phyloP scores from a whole-genome alignment of 2,888 invertebrate genomes.

The Nemotelus pantherinus region DNA sequence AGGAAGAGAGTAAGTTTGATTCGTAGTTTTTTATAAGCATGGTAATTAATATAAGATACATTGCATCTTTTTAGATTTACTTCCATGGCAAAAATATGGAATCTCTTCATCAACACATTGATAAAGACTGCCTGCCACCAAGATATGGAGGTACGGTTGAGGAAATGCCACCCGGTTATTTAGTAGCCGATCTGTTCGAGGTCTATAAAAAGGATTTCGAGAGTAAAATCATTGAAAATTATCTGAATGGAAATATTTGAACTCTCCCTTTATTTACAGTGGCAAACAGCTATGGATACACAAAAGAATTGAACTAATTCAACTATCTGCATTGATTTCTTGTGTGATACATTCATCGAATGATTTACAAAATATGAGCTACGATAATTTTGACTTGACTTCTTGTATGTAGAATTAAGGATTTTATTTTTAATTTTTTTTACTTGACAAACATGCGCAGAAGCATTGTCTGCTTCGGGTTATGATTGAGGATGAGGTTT shows the following conservation, averaged over 20 bases:
- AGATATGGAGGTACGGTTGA: slow-evolving; percentile 75
- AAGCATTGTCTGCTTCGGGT: neutral
- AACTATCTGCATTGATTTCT: neutral
- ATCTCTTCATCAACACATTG: slow-evolving; percentile 70
- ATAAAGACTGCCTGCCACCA: slow-evolving; percentile 69
- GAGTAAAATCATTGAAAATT: slow-evolving; percentile 65
- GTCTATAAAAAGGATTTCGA: slow-evolving; percentile 75
- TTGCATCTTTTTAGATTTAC: slow-evolving; percentile 66
- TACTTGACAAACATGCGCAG: neutral
- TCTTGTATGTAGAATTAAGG: neutral
- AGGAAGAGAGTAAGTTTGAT: slow-evolving; percentile 72
- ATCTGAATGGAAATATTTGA: neutral
- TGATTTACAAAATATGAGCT: neutral
- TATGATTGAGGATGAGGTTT: slow-evolving; percentile 18
- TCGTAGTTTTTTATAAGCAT: neutral
- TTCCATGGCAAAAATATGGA: slow-evolving; percentile 78
- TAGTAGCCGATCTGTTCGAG: slow-evolving; percentile 74
- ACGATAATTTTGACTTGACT: neutral
- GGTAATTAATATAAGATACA: neutral
- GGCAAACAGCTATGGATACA: slow-evolving; percentile 70
- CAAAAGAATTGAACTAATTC: slow-evolving; percentile 61
- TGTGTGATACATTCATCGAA: slow-evolving; percentile 36
- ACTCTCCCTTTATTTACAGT: slow-evolving; percentile 62
- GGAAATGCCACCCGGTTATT: slow-evolving; percentile 69
- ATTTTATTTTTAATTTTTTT: neutral